These are phyloP conservation scores for Penaeus chinensis DNA, from an alignment of 1,140 invertebrate genomes.

Conservation along the genomic window DNA sequence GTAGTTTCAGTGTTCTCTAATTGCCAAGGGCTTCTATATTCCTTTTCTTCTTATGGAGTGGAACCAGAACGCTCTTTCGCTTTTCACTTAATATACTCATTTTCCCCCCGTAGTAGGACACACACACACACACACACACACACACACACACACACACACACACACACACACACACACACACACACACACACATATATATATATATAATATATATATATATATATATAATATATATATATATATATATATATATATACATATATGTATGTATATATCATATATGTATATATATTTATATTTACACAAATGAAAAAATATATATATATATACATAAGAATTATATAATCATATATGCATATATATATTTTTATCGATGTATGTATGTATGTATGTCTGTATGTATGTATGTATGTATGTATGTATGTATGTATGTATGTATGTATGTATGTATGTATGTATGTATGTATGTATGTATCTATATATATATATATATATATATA, in stretches of 20 bases:
- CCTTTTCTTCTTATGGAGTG: no score
- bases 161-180: background rate
- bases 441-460: background rate
- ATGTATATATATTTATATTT: slow-evolving; percentile 21
- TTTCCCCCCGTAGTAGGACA: background rate
- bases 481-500: slow-evolving; percentile 19
- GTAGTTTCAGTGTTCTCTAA: background rate
- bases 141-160: slow-evolving; percentile 5
- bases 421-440: slow-evolving; percentile 8
- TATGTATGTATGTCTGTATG: background rate
- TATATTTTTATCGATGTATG: background rate
- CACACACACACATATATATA: background rate
- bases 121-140: slow-evolving; percentile 28
- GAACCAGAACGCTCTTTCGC: no score
- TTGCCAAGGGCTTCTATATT: background rate
- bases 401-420: slow-evolving; percentile 23
- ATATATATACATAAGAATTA: slow-evolving; percentile 13
- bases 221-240: no score
- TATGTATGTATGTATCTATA: background rate
- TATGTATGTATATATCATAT: slow-evolving; percentile 27
- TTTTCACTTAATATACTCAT: background rate
- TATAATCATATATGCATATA: slow-evolving; percentile 28
- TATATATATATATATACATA: slow-evolving; percentile 24
- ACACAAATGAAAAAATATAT: background rate
- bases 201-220: background rate